Conservation (phyloP, 2,113 vertebrate genomes). For the Petroica traversi region DNA sequence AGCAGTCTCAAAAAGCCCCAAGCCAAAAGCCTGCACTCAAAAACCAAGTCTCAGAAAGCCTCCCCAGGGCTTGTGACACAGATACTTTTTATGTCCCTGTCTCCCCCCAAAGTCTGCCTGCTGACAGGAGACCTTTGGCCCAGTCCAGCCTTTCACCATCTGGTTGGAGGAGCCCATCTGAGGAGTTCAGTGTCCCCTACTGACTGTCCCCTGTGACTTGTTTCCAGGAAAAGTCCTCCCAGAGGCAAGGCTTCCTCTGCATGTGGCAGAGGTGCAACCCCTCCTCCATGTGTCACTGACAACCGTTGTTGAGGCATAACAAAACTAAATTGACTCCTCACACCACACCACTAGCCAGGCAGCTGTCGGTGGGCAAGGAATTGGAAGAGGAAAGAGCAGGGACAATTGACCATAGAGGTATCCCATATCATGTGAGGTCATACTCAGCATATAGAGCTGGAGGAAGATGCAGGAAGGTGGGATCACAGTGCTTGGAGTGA, state of each 20-base stretch:
- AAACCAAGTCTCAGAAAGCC: accelerated
- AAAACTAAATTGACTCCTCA: background rate
- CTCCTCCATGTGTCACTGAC: background rate
- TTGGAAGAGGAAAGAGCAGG: accelerated
- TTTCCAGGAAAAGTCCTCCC: background rate
- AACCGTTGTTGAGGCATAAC: background rate
- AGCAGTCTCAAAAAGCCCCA: background rate
- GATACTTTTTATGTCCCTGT: background rate
- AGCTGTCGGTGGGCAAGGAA: background rate
- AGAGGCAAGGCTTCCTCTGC: background rate
- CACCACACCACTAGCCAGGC: background rate
- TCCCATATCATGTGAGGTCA: no score
- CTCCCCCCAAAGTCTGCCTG: background rate
- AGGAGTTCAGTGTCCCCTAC: background rate
- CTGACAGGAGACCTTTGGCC: background rate
- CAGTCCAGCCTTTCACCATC: background rate
- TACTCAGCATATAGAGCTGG: background rate
- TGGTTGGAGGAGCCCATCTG: background rate
- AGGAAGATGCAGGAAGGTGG: background rate
- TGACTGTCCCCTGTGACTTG: background rate
- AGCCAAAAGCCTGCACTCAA: background rate
- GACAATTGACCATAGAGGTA: background rate
- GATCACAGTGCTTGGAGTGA: no score
- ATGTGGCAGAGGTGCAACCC: background rate
- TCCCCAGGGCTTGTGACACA: background rate